phyloP scores from a whole-genome alignment of 2,113 vertebrate genomes.

The Lepidiolamprologus cunningtoni region DNA sequence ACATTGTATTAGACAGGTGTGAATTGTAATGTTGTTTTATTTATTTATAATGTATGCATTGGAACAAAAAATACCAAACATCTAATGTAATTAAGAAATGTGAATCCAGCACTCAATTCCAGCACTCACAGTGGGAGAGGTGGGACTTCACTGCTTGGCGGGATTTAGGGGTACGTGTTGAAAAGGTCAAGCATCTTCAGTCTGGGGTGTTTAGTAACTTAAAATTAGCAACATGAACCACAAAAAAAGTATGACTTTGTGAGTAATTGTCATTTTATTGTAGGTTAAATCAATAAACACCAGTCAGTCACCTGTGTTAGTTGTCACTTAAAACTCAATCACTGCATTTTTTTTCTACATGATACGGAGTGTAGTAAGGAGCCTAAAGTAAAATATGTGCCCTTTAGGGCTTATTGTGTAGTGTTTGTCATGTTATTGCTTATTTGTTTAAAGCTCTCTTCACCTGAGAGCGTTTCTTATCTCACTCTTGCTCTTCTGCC shows the following conservation, averaged over 20 bases:
- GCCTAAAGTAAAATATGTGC: neutral
- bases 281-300: neutral
- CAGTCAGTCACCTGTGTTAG: neutral
- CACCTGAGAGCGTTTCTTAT: neutral
- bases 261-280: neutral
- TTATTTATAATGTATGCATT: neutral
- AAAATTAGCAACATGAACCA: neutral
- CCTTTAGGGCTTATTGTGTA: neutral
- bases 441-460: neutral
- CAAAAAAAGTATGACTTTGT: neutral
- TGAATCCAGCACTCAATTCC: neutral
- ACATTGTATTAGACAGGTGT: neutral
- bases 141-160: neutral
- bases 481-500: neutral
- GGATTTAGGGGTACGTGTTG: neutral
- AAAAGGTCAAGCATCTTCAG: neutral
- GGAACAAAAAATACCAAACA: neutral
- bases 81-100: neutral
- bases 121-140: neutral
- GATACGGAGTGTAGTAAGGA: neutral
- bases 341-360: neutral
- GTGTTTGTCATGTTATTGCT: neutral
- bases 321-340: neutral
- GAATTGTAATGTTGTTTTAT: neutral
- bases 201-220: neutral